Conservation (phyloP, 2,113 vertebrate species). For the Microcebus ravelobensis region DNA sequence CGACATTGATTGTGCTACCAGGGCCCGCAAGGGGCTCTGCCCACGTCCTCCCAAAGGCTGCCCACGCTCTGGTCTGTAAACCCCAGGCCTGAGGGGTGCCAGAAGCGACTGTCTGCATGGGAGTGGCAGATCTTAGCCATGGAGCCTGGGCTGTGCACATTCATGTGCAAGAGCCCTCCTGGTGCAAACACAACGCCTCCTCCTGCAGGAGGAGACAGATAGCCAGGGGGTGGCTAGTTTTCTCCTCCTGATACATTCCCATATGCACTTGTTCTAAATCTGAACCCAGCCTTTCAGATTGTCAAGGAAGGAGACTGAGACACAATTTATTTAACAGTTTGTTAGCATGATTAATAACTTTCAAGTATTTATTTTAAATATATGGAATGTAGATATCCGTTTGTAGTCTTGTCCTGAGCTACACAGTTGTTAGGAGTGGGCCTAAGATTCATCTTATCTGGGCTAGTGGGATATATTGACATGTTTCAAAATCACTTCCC, state of each 20-base stretch:
- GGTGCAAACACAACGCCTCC: neutral
- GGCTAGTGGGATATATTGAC: neutral
- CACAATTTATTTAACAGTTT: neutral
- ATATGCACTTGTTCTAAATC: neutral
- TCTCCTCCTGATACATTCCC: neutral
- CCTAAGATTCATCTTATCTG: neutral
- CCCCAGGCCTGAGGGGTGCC: neutral
- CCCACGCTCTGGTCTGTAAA: neutral
- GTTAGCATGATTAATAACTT: neutral
- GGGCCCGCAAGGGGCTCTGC: neutral
- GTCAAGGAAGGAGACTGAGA: neutral
- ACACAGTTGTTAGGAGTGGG: neutral
- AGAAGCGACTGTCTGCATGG: too few relatives aligned
- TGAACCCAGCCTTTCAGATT: slow-evolving; percentile 20
- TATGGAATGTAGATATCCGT: neutral
- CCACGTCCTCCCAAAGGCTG: neutral
- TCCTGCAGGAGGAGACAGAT: neutral
- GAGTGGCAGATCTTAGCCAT: neutral
- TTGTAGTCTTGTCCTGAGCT: neutral
- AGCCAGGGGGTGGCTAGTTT: neutral
- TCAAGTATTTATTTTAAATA: slow-evolving; percentile 9
- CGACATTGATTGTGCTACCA: neutral
- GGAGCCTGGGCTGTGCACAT: neutral
- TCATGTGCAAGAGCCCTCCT: neutral
- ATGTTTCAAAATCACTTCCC: neutral